Evolutionary conservation across 2,113 vertebrate species (phyloP), one percentile per base, ranked within the genome.

Genomic region (Mormyrus lacerda): DNA sequence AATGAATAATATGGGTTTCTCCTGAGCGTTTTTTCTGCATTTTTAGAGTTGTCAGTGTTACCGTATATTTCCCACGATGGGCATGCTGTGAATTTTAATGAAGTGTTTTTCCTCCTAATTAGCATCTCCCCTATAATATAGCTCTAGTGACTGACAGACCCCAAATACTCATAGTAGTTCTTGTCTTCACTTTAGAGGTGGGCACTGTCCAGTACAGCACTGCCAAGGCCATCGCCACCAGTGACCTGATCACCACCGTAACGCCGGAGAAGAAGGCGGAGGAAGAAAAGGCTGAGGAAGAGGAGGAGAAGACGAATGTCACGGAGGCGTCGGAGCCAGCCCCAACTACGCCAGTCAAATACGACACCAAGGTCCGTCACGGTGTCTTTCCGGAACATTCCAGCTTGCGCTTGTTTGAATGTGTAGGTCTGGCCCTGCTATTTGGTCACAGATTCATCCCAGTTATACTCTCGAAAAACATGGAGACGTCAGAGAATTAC

Each of bases 171-270:
- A 96, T 96, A 95, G 96, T 96, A 95, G 96, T 96, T 96, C 97
- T 96, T 96, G 92, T 97, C 95, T 97, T 95, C 93, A 95, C 96
- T 96, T 94, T 95, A 98, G 98, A 99, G 95, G 97, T 99, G 97
- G 97, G 97, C 91, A 95, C 97, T 39, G 97, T 97, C 91, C 96
- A 98, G 93, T 99, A 99, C 90, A 94, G 95, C 90, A 96, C 97
- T 47, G 97, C 97, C 91, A 99, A 97, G 93, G 96, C 95, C 96
- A 97, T 98, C 42, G 97, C 97, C 88, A 94, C 97, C 93, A 98
- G 97, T 94, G 98, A 99, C 95, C 96, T 99, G 95, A 98, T 98
- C 94, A 97, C 97, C 93, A 97, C 95, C 27, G 96, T 97, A 91
- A 98, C 97, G 1, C 97, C 98, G 0, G 97, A 99, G 94, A 98